Percentiles rank a stretch among this genome's conserved stretches.
Evolutionary conservation across 1,140 invertebrate genomes (phyloP).

Genomic region (Ericerus pela): DNA sequence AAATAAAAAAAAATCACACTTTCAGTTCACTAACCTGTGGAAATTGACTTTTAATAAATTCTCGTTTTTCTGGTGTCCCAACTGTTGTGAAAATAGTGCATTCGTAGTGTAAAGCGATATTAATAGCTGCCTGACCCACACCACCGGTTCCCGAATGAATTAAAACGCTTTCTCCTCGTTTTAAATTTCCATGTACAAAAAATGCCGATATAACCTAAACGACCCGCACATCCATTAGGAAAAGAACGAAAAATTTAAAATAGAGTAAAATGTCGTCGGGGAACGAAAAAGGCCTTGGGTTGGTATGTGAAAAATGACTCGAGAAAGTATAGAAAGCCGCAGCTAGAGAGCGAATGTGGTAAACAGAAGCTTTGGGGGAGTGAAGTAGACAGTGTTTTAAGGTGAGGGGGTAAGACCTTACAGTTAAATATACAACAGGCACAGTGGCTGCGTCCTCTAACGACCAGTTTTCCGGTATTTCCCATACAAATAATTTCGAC

Average conservation of each 20-base stretch:
- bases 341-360: not conserved
- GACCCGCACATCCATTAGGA: not conserved
- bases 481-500: constrained; percentile 70
- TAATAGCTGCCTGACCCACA: constrained; percentile 7
- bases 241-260: not conserved
- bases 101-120: constrained; percentile 2
- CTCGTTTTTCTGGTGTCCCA: constrained; percentile 3
- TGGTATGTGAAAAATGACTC: not conserved
- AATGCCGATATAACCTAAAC: constrained; percentile 11
- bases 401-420: constrained; percentile 25
- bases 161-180: constrained; percentile 8
- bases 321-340: not conserved
- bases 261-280: no score
- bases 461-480: constrained; percentile 75
- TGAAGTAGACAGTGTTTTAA: not conserved
- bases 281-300: no score
- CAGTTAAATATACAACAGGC: constrained; percentile 80
- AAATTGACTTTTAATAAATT: constrained; percentile 9
- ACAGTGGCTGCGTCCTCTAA: constrained; percentile 85
- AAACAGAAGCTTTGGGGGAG: not conserved
- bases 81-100: constrained; percentile 9
- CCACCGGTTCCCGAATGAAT: constrained; percentile 14
- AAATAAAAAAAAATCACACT: no score
- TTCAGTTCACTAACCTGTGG: constrained; percentile 24
- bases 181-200: constrained; percentile 12